Conservation (phyloP, 2,797 vertebrate genomes). For the Adrianichthys oophorus region DNA sequence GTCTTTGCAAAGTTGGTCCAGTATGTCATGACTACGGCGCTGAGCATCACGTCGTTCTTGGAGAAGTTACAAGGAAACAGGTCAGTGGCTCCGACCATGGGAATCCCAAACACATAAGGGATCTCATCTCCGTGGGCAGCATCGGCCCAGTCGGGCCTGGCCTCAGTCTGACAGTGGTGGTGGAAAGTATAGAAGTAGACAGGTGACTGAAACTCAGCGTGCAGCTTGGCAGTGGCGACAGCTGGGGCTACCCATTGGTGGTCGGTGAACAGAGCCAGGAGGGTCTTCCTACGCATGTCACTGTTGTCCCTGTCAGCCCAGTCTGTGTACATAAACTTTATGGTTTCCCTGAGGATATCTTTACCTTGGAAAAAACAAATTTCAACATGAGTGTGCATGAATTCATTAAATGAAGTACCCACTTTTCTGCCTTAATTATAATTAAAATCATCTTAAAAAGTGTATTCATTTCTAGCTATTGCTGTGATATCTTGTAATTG, state of each 20-base stretch:
- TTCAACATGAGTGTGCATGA: constrained; percentile 13
- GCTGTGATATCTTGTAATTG: too few species aligned
- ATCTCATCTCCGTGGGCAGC: constrained; percentile 94
- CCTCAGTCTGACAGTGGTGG: constrained; percentile 97
- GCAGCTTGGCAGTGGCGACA: constrained; percentile 93
- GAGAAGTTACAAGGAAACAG: constrained; percentile 98
- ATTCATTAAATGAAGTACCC: background rate
- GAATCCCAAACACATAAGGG: constrained; percentile 94
- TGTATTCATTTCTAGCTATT: too few species aligned
- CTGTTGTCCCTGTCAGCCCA: constrained; percentile 96
- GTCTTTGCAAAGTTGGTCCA: constrained; percentile 99
- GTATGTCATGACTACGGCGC: constrained; percentile 96
- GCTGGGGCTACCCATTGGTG: constrained; percentile 98
- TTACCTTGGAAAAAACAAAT: constrained; percentile 75
- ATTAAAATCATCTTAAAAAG: too few species aligned
- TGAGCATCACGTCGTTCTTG: constrained; percentile 97
- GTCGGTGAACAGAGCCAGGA: constrained; percentile 93
- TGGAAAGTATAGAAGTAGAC: constrained; percentile 98
- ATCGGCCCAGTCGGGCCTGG: constrained; percentile 92
- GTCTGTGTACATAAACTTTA: constrained; percentile 99
- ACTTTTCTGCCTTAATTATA: too few species aligned
- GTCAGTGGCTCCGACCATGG: constrained; percentile 94
- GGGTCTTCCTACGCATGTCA: constrained; percentile 93
- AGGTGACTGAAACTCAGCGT: constrained; percentile 93
- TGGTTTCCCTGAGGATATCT: constrained; percentile 93